Evolutionary conservation across 2,113 vertebrate genomes (phyloP), one percentile per base, ranked within the genome.

Genomic region (Ursus arctos): DNA sequence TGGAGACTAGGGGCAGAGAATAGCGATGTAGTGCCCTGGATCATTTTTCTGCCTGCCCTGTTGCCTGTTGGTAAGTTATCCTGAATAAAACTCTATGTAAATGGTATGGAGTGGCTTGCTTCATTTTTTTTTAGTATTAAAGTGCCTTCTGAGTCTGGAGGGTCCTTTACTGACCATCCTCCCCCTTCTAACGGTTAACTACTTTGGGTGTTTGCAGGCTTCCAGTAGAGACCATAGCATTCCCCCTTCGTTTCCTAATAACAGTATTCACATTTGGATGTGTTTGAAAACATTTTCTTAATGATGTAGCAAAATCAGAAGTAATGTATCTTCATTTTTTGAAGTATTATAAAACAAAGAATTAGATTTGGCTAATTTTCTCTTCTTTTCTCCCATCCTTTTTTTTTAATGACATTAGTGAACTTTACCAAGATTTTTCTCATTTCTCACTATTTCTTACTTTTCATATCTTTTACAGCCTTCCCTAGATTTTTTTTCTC

Each of bases 301-400:
- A 55, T 40, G 59, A 36, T 72, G 97, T 77, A 26, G 40, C 94
- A 97, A 95, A 97, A 43, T 96, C 13, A 65, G n/a, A 96, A 79
- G 88, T 69, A 0, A 0, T 94, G 21, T 26, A 21, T 33, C 4
- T 95, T 92, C 43, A 84, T 97, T n/a, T 92, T 88, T 80, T 91
- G 4, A 69, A 87, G 69, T 53, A 55, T 47, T 95, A 5, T 89
- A 82, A 84, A 84, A 57, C 57, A 63, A 87, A 85, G 72, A 82
- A 83, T 72, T 90, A 84, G n/a, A 77, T 86, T 51, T 87, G 67
- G 49, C 15, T 61, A 49, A 51, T 81, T 89, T 40, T 91, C 33
- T 22, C 1, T 31, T 16, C 47, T 26, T n/a, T 80, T 33, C 57
- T 14, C 51, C 19, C n/a, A 28, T 22, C 11, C 33, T 63, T 12